A percentile compares a stretch with the other conserved stretches of the same genome.
phyloP scores from a whole-genome alignment of 2,888 invertebrate species.

The Siphlonurus alternatus region DNA sequence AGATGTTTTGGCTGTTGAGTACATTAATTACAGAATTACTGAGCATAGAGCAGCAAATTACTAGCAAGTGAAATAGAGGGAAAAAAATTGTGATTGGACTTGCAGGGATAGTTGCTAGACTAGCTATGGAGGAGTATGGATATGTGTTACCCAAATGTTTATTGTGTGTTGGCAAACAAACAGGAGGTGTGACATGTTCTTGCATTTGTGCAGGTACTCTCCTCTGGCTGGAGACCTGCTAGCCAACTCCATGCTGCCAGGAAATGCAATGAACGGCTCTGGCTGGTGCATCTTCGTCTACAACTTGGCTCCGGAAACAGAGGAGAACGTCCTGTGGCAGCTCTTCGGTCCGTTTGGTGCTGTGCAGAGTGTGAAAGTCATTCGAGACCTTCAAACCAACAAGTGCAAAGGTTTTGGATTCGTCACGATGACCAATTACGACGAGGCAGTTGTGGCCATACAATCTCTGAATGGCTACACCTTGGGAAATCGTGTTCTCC shows the following conservation, averaged over 20 bases:
- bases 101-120: too few relatives aligned
- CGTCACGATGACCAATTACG: conserved; percentile 97
- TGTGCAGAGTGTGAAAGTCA: conserved; percentile 93
- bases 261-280: conserved; percentile 69
- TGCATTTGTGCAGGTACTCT: conserved; percentile 59
- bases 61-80: too few relatives aligned
- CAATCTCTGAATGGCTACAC: conserved; percentile 93
- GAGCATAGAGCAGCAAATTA: too few relatives aligned
- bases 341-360: conserved; percentile 95
- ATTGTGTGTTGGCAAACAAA: too few relatives aligned
- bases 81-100: too few relatives aligned
- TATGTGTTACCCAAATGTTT: too few relatives aligned
- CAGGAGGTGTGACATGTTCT: too few relatives aligned
- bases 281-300: conserved; percentile 91
- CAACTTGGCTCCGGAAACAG: conserved; percentile 81
- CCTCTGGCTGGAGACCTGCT: conserved; percentile 67
- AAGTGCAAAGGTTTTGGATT: conserved; percentile 98
- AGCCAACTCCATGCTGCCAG: conserved; percentile 63
- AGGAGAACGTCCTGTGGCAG: conserved; percentile 84
- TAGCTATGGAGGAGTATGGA: too few relatives aligned
- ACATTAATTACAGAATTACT: too few relatives aligned
- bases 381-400: conserved; percentile 86
- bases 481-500: conserved; percentile 84
- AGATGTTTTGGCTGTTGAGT: too few relatives aligned
- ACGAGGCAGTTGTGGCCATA: conserved; percentile 91